Evolutionary conservation across 2,797 vertebrate genomes (phyloP).

Genomic region (Bradypodion ventrale): DNA sequence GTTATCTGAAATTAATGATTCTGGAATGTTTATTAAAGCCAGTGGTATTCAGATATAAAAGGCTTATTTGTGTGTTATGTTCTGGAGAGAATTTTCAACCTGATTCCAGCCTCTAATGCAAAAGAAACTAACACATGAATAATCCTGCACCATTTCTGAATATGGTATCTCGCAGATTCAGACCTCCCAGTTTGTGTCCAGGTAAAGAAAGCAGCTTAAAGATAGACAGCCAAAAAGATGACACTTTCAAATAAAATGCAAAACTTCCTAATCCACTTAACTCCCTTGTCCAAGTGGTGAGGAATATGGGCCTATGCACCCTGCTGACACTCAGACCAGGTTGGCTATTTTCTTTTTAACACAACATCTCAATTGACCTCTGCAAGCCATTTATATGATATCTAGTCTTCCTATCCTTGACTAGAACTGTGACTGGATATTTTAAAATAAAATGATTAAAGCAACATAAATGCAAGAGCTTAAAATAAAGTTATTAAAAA

Average conservation of each 20-base stretch:
- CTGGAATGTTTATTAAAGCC: background rate
- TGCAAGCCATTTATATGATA: conserved; percentile 24
- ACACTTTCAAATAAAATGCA: background rate
- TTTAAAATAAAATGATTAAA: conserved; percentile 30
- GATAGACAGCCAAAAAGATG: background rate
- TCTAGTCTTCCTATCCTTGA: background rate
- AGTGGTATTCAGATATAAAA: background rate
- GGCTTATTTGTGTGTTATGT: background rate
- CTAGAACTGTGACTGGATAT: background rate
- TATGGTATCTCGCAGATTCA: background rate
- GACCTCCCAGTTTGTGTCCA: background rate
- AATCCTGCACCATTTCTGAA: background rate
- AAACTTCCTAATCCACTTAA: background rate
- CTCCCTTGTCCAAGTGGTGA: background rate
- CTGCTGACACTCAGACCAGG: background rate
- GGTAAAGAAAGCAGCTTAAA: background rate
- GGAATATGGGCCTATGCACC: background rate
- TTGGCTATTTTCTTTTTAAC: background rate
- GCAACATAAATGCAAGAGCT: conserved; percentile 35
- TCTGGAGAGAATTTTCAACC: background rate
- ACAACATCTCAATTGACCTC: conserved; percentile 12
- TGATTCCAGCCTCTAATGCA: no score
- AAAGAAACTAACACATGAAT: background rate
- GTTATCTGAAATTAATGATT: background rate
- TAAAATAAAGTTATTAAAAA: conserved; percentile 55